phyloP scores from a whole-genome alignment of 2,113 vertebrate genomes.

The Oreotrochilus melanogaster region DNA sequence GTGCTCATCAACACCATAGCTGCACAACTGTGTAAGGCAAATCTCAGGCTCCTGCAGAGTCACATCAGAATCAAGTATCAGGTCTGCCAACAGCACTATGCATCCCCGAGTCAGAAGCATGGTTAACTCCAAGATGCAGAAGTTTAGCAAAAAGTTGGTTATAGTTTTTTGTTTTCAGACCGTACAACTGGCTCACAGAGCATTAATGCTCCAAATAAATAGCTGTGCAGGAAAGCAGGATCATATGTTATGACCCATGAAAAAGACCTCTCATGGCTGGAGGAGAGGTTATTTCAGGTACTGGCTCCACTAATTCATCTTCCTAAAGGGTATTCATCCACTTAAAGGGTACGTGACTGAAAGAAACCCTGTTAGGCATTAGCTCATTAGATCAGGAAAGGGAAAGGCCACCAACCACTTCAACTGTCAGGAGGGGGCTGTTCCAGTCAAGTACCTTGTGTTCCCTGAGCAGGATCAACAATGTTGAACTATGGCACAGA shows the following conservation, averaged over 20 bases:
- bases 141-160: neutral
- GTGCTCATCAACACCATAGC: neutral
- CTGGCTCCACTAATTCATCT: neutral
- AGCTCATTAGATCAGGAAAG: neutral
- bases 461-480: neutral
- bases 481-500: neutral
- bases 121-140: neutral
- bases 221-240: neutral
- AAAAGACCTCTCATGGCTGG: neutral
- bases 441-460: neutral
- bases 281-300: neutral
- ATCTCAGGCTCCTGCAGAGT: neutral
- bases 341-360: fast-evolving
- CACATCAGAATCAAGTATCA: neutral
- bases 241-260: neutral
- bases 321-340: neutral
- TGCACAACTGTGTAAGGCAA: neutral
- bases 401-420: neutral
- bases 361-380: neutral
- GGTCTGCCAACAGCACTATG: neutral
- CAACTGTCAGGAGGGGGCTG: neutral
- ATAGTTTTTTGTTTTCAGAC: neutral
- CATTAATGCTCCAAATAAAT: neutral
- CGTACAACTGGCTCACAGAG: neutral
- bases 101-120: neutral